Evolutionary conservation across 2,888 invertebrate species (phyloP), one percentile per base, ranked within the genome.

Genomic region (Arctia plantaginis): DNA sequence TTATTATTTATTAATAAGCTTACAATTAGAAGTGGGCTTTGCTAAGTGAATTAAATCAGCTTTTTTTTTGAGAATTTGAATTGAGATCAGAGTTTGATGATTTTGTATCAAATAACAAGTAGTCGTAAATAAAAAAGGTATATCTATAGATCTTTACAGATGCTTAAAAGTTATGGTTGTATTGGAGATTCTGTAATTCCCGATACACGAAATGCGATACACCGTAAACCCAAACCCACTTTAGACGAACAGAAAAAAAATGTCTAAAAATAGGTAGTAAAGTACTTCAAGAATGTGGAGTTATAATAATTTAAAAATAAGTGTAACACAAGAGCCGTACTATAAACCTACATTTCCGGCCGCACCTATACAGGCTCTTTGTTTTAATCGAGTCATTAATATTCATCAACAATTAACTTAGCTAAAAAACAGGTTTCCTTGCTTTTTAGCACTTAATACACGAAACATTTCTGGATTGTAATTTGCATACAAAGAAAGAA

Each of bases 351-450:
- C 69, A 77, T 78, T 85, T 83, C 82, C 82, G 77, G 79, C 78
- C 77, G 74, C 76, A 79, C 79, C 82, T 75, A 77, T 73, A 75
- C 72, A 4, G 23, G 4, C 30, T 69, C 3, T 47, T 66, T 68
- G 73, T 76, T 80, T 76, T 81, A 82, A 83, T 80, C 76, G 71
- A 82, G 69, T 77, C 77, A 78, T 85, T 84, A 81, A 81, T 84
- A 86, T 87, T 85, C 79, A 83, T 80, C 77, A 71, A 78, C 82
- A 85, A 86, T 87, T 85, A 87, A 82, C 77, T 82, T 71, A 30
- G 74, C 75, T 78, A 82, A 84, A 82, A 84, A 88, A 82, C 13
- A 74, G 72, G 75, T 81, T 82, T 76, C 73, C 76, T 81, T 77
- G 85, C 81, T 78, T 81, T 85, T 82, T 76, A 75, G 66, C 79